phyloP scores from a whole-genome alignment of 2,797 vertebrate species.

The Pangasius djambal region DNA sequence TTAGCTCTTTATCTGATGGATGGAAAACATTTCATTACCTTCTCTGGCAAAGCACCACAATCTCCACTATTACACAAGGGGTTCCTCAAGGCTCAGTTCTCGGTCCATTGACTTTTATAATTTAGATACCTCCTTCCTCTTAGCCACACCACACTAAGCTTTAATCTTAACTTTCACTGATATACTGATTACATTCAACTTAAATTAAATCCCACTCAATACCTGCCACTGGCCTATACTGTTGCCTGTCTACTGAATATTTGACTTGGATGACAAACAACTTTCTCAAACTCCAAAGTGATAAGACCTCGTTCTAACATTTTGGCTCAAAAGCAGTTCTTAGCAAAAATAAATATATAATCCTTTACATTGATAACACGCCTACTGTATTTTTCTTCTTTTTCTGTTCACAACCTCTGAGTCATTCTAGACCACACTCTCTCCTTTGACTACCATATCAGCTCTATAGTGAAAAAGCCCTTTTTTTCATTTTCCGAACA shows the following conservation, averaged over 20 bases:
- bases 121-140: background rate
- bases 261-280: background rate
- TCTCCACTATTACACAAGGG: constrained; percentile 9
- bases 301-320: background rate
- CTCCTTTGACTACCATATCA: constrained; percentile 9
- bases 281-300: background rate
- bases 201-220: constrained; percentile 11
- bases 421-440: constrained; percentile 2
- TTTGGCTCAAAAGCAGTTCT: constrained; percentile 4
- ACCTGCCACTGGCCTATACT: background rate
- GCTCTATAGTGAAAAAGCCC: constrained; percentile 7
- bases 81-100: constrained; percentile 16
- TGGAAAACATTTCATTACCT: constrained; percentile 19
- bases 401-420: constrained; percentile 27
- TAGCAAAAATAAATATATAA: constrained; percentile 9
- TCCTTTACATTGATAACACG: constrained; percentile 4
- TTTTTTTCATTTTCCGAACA: constrained; percentile 19
- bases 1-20: constrained; percentile 7
- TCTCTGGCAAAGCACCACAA: background rate
- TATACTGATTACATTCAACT: background rate
- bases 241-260: background rate
- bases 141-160: background rate
- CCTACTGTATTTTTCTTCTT: background rate
- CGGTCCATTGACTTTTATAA: constrained; percentile 24
- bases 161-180: constrained; percentile 7